Percentiles rank a stretch among this genome's conserved stretches.
These are phyloP conservation scores for Clinocottus analis DNA, from an alignment of 2,113 vertebrate species.

Conservation along the genomic window DNA sequence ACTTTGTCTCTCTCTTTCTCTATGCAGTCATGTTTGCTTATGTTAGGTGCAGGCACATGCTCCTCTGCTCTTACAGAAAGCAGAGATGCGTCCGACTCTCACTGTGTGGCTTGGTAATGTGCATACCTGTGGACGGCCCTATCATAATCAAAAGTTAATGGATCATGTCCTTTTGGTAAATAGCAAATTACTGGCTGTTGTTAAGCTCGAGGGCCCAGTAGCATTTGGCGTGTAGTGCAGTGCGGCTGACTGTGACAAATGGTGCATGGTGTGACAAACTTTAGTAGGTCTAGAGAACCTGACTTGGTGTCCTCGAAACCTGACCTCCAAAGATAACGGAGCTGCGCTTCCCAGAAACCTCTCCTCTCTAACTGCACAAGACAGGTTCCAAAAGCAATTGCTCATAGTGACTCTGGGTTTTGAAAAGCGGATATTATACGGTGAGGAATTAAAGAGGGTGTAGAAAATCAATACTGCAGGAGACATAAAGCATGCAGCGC, in stretches of 20 bases:
- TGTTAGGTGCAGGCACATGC: slow-evolving; percentile 49
- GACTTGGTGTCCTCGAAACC: slow-evolving; percentile 49
- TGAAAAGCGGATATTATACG: slow-evolving; percentile 72
- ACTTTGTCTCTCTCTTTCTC: slow-evolving; percentile 70
- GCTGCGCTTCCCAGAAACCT: slow-evolving; percentile 28
- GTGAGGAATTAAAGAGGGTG: slow-evolving; percentile 71
- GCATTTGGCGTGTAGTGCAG: background rate
- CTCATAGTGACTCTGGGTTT: slow-evolving; percentile 59
- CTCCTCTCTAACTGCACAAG: slow-evolving; percentile 27
- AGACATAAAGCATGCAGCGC: slow-evolving; percentile 75
- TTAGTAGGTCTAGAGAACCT: slow-evolving; percentile 5
- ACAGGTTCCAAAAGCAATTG: slow-evolving; percentile 60
- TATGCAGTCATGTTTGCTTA: slow-evolving; percentile 68
- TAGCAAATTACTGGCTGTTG: slow-evolving; percentile 48
- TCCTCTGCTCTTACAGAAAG: slow-evolving; percentile 39
- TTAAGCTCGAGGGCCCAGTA: slow-evolving; percentile 34
- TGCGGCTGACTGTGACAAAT: slow-evolving; percentile 34
- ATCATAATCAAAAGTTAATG: slow-evolving; percentile 74
- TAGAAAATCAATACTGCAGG: slow-evolving; percentile 80
- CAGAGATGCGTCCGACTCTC: slow-evolving; percentile 46
- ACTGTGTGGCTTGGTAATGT: slow-evolving; percentile 39
- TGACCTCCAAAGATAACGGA: slow-evolving; percentile 35
- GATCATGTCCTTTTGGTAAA: slow-evolving; percentile 59
- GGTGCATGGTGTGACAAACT: slow-evolving; percentile 42
- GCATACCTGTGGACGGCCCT: slow-evolving; percentile 58